Evolutionary conservation across 2,888 invertebrate species (phyloP).

Genomic region (Drosophila mercatorum): DNA sequence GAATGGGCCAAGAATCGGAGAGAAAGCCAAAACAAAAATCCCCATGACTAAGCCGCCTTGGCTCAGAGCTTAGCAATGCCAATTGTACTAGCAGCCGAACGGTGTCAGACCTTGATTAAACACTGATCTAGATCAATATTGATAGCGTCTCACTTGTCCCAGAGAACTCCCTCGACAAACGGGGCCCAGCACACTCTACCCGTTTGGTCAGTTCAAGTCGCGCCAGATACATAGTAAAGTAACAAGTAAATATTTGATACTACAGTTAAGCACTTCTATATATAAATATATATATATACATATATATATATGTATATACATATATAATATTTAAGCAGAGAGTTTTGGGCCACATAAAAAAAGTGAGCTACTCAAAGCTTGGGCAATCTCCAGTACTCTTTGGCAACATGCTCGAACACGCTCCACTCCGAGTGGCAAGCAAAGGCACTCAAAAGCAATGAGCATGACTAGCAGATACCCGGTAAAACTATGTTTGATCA

Average conservation of each 20-base stretch:
- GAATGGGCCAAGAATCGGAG: background rate
- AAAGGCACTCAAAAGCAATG: background rate
- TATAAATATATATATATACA: no score
- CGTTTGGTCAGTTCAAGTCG: background rate
- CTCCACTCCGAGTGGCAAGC: background rate
- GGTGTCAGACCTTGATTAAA: no score
- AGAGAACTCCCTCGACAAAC: no score
- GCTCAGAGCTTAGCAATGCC: background rate
- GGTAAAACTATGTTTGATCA: background rate
- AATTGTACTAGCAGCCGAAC: background rate
- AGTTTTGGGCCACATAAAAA: background rate
- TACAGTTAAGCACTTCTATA: background rate
- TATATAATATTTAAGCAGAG: no score
- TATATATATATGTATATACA: no score
- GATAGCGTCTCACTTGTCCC: background rate
- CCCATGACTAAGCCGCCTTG: background rate
- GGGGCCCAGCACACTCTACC: background rate
- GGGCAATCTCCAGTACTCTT: background rate
- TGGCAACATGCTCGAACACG: background rate
- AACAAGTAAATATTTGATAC: background rate
- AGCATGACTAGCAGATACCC: background rate
- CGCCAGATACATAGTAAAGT: no score
- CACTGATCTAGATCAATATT: constrained; percentile 3
- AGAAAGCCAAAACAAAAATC: constrained; percentile 3
- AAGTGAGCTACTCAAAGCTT: background rate